Evolutionary conservation across 2,888 invertebrate species (phyloP), one percentile per base, ranked within the genome.

Genomic region (Argyresthia goedartella): DNA sequence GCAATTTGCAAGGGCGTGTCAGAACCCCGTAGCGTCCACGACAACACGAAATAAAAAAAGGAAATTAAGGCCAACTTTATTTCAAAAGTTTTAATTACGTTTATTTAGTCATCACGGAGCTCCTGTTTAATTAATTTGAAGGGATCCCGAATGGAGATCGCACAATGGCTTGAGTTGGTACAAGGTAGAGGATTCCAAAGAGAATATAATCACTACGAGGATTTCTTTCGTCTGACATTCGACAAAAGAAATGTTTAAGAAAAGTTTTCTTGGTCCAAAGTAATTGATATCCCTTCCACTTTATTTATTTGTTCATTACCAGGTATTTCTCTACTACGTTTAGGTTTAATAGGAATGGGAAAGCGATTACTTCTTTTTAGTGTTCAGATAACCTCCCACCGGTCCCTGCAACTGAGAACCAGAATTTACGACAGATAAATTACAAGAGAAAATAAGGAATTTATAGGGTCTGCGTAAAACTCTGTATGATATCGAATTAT

Each of bases 31-130:
- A 61, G 81, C 66, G 79, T 67, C 70, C 72, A 76, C 70, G 73
- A 63, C 62, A n/a, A n/a, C 34, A 44, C 69, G 66, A 81, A 86
- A 85, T 85, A 82, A 84, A 85, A 86, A 86, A 85, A 25, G 25
- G 81, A 84, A 84, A 85, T 85, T 79, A 71, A 78, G 73, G 72
- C 71, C 67, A 77, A 75, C 77, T 78, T 80, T 76, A 81, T 81
- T 76, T 68, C 56, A 60, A 75, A 86, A 86, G 82, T 86, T 86
- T 86, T 85, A 85, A 86, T 86, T 85, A 77, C 81, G 74, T 85
- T 84, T 81, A 82, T 85, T 85, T 81, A 76, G 72, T 73, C 73
- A 77, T 84, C 78, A 73, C 69, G 42, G 13, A 39, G 13, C 77
- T 73, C 70, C 56, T 64, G 62, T 63, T 69, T 79, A 75, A 80